Percentiles rank a stretch among this genome's conserved stretches.
Conservation (phyloP, 2,888 invertebrate genomes). For the Eugnorisma glareosa region DNA sequence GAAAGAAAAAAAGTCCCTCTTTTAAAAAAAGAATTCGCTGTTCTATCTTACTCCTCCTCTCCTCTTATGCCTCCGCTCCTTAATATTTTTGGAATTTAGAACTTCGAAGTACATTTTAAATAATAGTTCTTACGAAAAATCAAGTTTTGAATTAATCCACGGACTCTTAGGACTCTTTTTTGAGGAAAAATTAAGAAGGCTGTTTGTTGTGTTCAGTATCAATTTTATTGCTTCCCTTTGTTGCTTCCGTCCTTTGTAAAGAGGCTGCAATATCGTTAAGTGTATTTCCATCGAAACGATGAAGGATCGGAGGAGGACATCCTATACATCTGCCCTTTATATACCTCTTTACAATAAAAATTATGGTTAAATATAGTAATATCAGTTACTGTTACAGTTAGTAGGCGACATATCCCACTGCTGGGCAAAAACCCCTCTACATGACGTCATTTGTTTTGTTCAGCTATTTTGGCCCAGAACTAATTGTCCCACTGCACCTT, state of each 20-base stretch:
- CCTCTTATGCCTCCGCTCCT: neutral
- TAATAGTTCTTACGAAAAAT: neutral
- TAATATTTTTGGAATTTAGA: neutral
- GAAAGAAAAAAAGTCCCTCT: neutral
- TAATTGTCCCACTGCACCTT: neutral
- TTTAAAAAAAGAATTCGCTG: neutral
- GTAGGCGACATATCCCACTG: neutral
- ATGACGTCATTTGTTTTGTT: neutral
- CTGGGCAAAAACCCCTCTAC: neutral
- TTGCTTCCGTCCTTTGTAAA: constrained; percentile 30
- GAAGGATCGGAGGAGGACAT: neutral
- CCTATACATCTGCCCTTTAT: neutral
- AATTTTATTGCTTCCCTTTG: constrained; percentile 43
- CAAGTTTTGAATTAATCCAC: neutral
- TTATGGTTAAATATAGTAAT: neutral
- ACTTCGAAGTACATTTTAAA: neutral
- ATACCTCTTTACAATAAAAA: neutral
- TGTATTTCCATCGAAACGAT: constrained; percentile 25
- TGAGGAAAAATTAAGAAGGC: neutral
- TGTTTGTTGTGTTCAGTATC: neutral
- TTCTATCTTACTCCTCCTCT: neutral
- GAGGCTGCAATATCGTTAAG: constrained; percentile 53
- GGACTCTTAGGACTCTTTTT: too few relatives aligned
- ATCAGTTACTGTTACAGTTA: neutral
- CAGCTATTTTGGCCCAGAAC: neutral